Percentiles rank a stretch among this genome's conserved stretches.
phyloP scores from a whole-genome alignment of 2,113 vertebrate genomes.

The Micromys minutus region DNA sequence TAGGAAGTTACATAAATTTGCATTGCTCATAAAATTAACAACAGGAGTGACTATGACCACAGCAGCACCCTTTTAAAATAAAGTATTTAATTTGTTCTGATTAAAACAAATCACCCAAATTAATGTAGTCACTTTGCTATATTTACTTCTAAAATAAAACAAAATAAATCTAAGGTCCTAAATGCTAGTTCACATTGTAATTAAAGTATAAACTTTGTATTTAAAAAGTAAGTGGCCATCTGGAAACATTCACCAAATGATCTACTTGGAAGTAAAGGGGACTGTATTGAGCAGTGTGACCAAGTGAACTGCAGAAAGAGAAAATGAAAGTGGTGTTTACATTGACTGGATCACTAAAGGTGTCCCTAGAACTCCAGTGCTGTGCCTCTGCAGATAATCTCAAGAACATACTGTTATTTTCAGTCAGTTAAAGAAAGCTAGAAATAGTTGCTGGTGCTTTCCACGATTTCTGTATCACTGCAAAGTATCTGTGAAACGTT shows the following conservation, averaged over 20 bases:
- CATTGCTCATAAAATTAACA: neutral
- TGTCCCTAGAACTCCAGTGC: conserved; percentile 50
- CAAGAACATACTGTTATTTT: neutral
- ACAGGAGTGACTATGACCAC: neutral
- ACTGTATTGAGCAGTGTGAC: conserved; percentile 18
- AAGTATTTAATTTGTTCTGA: conserved; percentile 39
- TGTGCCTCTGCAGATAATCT: neutral
- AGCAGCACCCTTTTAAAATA: neutral
- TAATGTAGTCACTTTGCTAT: conserved; percentile 27
- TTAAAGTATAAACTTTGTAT: conserved; percentile 28
- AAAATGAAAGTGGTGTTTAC: conserved; percentile 74
- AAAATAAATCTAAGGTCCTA: conserved; percentile 39
- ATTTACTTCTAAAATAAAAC: conserved; percentile 50
- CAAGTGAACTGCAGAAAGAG: conserved; percentile 60
- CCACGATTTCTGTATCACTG: neutral
- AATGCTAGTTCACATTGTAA: conserved; percentile 45
- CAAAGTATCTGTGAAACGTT: neutral
- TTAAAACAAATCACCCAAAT: conserved; percentile 5
- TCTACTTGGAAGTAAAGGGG: conserved; percentile 57
- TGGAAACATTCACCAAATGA: conserved; percentile 57
- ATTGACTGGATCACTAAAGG: conserved; percentile 60
- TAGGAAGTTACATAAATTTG: neutral
- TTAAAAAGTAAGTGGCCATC: neutral
- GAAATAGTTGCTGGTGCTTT: neutral
- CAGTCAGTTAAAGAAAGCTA: conserved; percentile 26